Evolutionary conservation across 2,888 invertebrate species (phyloP), one percentile per base, ranked within the genome.

Genomic region (Listrodromus nycthemerus): DNA sequence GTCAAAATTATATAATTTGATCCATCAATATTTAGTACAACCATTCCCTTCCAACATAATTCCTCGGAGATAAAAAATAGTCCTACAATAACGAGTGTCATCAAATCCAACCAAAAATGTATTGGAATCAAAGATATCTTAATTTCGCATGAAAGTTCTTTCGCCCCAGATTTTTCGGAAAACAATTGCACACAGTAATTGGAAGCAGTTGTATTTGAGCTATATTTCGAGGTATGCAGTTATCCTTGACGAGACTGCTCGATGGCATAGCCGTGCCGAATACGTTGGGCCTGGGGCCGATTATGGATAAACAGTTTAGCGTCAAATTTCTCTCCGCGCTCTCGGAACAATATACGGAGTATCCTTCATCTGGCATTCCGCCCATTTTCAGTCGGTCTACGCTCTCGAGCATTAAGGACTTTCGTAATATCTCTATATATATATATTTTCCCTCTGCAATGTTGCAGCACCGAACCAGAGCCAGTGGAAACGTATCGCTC

Each of bases 361-460:
- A 78, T 61, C 41, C 41, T 45, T 75, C 55, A 66, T 80, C 58
- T 76, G 83, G 80, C 75, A 80, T 83, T 80, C 83, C 83, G 80
- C 83, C 83, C 83, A 75, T 83, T 80, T 80, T 55, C 58, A 37
- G 66, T 75, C 33, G 19, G 7, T 45, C 70, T n/a, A 37, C 69
- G 27, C 13, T 50, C 37, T 30, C 33, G 33, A 58, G 63, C 27
- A 45, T 45, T 70, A 63, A 58, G 66, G 52, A 71, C 19, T 30
- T 66, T 52, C 55, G 66, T 48, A 78, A 69, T 78, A 78, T 55
- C 33, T 50, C 69, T n/a, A 21, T 45, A 52, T 41, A 41, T 30
- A 13, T 58, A 5, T 55, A 33, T 7, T n/a, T 21, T 37, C 16
- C 41, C 45, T 8, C 45, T 27, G 27, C 16, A n/a, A 58, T 13